Evolutionary conservation across 2,797 vertebrate genomes (phyloP), one percentile per base, ranked within the genome.

Genomic region (Aythya fuligula): DNA sequence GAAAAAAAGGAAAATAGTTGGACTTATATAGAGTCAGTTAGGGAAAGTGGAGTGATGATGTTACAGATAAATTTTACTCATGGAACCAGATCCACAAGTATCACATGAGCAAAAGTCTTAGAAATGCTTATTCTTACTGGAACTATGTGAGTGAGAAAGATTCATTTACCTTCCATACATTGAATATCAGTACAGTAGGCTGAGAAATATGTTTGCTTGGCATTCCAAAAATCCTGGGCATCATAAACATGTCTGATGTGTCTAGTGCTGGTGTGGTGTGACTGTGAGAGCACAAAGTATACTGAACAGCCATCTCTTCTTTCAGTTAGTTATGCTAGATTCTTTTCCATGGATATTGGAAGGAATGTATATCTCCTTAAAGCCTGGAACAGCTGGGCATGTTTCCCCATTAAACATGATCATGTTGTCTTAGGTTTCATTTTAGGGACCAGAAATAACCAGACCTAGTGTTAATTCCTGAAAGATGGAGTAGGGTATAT

Each of bases 311-410:
- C 58, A 21, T 71, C 45, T 87, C 70, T 69, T 86, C 47, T 88
- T 93, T 94, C 30, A 45, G 71, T 76, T 86, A 75, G 73, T 91
- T 86, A 57, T 16, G 75, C 60, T 72, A 30, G 30, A 67, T 85
- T 64, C 74, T 96, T 94, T 90, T 76, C 61, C 54, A 49, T 2
- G 71, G 71, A 87, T 92, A 9, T 87, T 89, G 77, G 93, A 95
- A 94, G 57, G 94, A 96, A 97, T 92, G 86, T 57, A n/a, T 67
- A 45, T 93, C 64, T 94, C 72, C 76, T 69, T 77, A 85, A 90
- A 89, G 64, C 86, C 0, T 25, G 89, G 92, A 95, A 94, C 96
- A 97, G 95, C 95, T 97, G 95, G 88, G 81, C 81, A 85, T 92
- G 32, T 91, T 82, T 94, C 30, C 77, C 39, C 39, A 64, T 20